Conservation (phyloP, 2,113 vertebrate species). For the Limnothrissa miodon region DNA sequence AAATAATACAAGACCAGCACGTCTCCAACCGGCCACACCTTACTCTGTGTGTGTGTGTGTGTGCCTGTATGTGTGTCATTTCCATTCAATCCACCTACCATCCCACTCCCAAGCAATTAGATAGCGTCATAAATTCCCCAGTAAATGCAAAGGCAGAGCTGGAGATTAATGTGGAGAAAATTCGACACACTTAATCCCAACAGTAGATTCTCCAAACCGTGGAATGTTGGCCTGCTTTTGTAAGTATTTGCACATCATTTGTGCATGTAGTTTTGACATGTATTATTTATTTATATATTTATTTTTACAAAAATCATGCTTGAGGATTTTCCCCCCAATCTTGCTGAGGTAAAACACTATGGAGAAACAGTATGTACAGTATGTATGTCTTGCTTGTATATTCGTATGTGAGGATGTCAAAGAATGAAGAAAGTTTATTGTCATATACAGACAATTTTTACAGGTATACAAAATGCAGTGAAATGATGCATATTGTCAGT, state of each 20-base stretch:
- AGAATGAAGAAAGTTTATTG: no score
- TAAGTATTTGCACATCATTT: neutral
- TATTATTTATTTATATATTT: no score
- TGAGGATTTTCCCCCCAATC: neutral
- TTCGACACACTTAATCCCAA: neutral
- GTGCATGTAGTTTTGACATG: no score
- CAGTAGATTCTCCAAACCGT: neutral
- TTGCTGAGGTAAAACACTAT: neutral
- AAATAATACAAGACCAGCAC: neutral
- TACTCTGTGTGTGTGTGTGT: conserved; percentile 12
- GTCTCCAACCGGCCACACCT: conserved; percentile 19
- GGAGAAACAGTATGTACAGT: neutral
- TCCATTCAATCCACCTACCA: conserved; percentile 21
- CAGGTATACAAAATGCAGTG: no score
- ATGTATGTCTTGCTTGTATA: conserved; percentile 14
- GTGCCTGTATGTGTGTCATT: conserved; percentile 22
- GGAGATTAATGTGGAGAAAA: neutral
- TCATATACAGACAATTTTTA: no score
- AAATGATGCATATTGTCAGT: no score
- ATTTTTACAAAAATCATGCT: neutral
- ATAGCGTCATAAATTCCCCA: neutral
- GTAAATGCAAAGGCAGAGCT: neutral
- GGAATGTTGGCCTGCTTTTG: neutral
- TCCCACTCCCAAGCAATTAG: neutral
- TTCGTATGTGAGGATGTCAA: neutral